Evolutionary conservation across 2,113 vertebrate species (phyloP).

Genomic region (Petromus typicus): DNA sequence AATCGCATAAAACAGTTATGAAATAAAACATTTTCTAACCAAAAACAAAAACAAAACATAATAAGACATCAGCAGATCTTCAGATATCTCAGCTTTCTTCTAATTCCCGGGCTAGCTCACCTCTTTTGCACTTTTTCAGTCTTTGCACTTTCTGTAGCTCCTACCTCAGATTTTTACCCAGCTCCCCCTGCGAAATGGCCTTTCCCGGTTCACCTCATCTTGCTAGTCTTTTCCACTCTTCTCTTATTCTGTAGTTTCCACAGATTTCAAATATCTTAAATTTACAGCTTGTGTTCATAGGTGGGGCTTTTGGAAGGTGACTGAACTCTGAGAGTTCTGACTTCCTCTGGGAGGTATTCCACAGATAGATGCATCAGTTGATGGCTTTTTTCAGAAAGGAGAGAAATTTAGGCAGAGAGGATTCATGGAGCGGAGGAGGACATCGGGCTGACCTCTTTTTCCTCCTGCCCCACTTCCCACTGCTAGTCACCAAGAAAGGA

Average conservation of each 20-base stretch:
- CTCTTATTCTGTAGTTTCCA: background rate
- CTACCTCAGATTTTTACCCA: background rate
- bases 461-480: background rate
- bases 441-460: background rate
- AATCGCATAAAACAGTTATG: conserved; percentile 58
- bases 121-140: background rate
- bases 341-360: background rate
- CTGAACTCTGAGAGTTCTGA: background rate
- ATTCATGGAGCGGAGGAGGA: background rate
- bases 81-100: too few relatives aligned
- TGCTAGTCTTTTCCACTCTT: background rate
- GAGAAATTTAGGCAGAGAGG: background rate
- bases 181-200: background rate
- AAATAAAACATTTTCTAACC: conserved; percentile 71
- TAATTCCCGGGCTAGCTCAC: too few relatives aligned
- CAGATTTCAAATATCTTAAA: background rate
- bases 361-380: background rate
- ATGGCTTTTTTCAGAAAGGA: background rate
- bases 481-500: background rate
- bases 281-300: background rate
- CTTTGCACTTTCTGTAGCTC: background rate
- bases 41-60: too few relatives aligned
- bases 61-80: too few relatives aligned
- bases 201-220: background rate
- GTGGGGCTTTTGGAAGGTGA: background rate